These are phyloP conservation scores for Centroberyx gerrardi DNA, from an alignment of 2,797 vertebrate species.

Conservation along the genomic window DNA sequence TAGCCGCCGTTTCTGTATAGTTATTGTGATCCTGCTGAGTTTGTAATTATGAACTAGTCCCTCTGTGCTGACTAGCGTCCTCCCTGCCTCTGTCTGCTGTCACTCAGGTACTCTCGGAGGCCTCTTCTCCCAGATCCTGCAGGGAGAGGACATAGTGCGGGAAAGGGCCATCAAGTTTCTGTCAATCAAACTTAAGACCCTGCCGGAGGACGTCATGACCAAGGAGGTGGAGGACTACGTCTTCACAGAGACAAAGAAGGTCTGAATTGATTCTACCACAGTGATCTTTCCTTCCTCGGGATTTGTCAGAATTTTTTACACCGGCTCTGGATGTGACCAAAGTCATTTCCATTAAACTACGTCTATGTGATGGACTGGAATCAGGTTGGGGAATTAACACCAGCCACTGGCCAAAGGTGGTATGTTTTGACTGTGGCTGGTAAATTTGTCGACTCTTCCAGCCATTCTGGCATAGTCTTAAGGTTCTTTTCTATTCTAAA, in stretches of 20 bases:
- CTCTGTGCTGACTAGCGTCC: too few species aligned
- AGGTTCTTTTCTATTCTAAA: too few species aligned
- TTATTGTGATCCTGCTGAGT: too few species aligned
- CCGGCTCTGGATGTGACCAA: not conserved
- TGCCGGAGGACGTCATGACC: constrained; percentile 94
- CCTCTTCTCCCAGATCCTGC: constrained; percentile 97
- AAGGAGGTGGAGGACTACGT: constrained; percentile 97
- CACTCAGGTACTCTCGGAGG: constrained; percentile 93
- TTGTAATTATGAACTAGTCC: too few species aligned
- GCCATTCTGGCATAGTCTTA: too few species aligned
- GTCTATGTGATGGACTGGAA: not conserved
- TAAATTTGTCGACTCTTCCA: too few species aligned
- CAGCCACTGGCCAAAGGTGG: too few species aligned
- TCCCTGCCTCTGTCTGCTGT: fast-evolving
- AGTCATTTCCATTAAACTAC: not conserved
- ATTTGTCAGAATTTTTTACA: not conserved
- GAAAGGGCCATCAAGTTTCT: constrained; percentile 98
- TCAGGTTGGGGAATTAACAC: not conserved
- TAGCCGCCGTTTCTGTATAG: too few species aligned
- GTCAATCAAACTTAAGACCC: constrained; percentile 92
- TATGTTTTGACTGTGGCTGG: too few species aligned
- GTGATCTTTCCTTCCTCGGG: not conserved
- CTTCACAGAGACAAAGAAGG: constrained; percentile 96
- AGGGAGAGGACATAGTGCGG: constrained; percentile 97
- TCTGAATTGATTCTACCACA: constrained; percentile 52